Conservation (phyloP, 2,113 vertebrate genomes). For the Chamaetylas fuelleborni region DNA sequence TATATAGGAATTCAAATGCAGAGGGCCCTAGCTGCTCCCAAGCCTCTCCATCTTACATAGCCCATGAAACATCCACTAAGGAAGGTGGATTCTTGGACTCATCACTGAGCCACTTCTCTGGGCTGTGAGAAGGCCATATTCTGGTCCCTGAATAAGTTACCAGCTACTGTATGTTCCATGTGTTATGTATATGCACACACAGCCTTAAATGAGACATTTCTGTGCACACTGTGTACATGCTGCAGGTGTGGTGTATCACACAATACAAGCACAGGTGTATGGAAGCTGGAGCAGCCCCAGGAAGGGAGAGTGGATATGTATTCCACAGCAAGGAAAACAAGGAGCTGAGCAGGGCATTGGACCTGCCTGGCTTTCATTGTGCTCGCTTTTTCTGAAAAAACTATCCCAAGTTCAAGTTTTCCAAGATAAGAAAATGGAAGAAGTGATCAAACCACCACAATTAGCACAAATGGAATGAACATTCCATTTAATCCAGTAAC, state of each 20-base stretch:
- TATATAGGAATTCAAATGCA: background rate
- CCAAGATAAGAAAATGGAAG: background rate
- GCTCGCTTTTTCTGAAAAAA: background rate
- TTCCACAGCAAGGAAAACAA: background rate
- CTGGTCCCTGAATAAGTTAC: background rate
- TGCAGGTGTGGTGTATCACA: rapidly evolving
- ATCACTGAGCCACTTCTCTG: background rate
- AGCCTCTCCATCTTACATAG: background rate
- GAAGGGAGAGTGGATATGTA: background rate
- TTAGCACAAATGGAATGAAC: background rate
- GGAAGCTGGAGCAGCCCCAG: background rate
- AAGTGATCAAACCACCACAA: background rate
- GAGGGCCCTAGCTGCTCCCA: background rate
- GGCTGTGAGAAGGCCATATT: background rate
- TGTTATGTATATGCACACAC: background rate
- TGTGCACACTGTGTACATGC: background rate
- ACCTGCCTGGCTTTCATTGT: background rate
- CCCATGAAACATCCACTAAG: background rate
- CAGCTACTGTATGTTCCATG: background rate
- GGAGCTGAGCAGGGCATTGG: background rate
- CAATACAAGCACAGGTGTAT: background rate
- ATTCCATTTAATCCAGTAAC: background rate
- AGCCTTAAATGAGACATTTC: background rate
- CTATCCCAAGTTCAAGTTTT: background rate
- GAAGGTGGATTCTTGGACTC: background rate